These are phyloP conservation scores for Formica selysi DNA, from an alignment of 1,140 invertebrate genomes.

Conservation along the genomic window DNA sequence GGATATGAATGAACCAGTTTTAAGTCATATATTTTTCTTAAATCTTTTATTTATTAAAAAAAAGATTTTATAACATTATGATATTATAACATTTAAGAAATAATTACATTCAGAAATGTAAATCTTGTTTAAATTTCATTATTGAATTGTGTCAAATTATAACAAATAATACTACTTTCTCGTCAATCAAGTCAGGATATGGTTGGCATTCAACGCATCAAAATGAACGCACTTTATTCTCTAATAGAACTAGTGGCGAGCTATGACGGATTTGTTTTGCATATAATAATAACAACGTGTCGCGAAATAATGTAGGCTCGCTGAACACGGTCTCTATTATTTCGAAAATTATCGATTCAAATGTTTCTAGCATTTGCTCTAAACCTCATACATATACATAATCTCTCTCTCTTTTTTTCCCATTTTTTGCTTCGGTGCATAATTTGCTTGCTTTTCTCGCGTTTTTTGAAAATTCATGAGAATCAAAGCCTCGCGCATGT, in stretches of 20 bases:
- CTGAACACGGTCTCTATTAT: slow-evolving; percentile 46
- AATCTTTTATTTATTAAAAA: too few species aligned
- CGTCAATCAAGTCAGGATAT: not conserved
- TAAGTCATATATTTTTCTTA: too few species aligned
- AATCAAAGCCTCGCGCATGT: slow-evolving; percentile 50
- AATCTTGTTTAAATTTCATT: not conserved
- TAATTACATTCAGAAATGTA: too few species aligned
- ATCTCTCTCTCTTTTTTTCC: not conserved
- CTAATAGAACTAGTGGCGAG: not conserved
- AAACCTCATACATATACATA: not conserved
- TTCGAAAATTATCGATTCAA: slow-evolving; percentile 25
- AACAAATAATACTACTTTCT: not conserved
- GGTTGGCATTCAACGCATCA: not conserved
- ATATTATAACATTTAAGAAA: too few species aligned
- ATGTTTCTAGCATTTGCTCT: slow-evolving; percentile 33
- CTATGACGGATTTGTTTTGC: slow-evolving; percentile 23
- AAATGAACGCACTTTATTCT: not conserved
- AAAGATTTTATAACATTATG: too few species aligned
- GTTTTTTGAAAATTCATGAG: slow-evolving; percentile 69
- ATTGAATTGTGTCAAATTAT: not conserved
- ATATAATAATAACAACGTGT: slow-evolving; percentile 33
- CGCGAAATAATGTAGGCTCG: slow-evolving; percentile 36
- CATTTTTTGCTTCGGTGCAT: slow-evolving; percentile 38
- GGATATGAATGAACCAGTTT: too few species aligned
- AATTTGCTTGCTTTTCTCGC: slow-evolving; percentile 33